Conservation (phyloP, 1,140 invertebrate species). For the Eciton burchellii region DNA sequence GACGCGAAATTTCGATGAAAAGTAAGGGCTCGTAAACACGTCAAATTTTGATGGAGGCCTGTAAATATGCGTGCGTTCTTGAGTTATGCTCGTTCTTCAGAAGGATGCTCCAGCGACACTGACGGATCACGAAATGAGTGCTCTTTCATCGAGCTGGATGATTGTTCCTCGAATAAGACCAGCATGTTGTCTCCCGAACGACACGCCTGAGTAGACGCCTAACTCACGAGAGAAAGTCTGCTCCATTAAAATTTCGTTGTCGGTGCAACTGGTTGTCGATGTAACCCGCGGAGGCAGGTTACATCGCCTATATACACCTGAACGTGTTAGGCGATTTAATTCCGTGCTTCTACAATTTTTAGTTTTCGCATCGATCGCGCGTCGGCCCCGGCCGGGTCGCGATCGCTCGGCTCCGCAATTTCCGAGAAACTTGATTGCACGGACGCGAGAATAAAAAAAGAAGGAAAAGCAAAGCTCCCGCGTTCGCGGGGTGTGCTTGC, state of each 20-base stretch:
- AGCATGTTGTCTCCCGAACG: no score
- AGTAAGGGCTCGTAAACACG: conserved; percentile 3
- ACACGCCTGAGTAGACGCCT: no score
- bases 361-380: conserved; percentile 11
- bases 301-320: not conserved
- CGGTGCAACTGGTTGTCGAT: not conserved
- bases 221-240: no score
- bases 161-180: no score
- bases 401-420: conserved; percentile 24
- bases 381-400: not conserved
- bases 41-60: not conserved
- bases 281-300: not conserved
- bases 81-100: no score
- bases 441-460: conserved; percentile 8
- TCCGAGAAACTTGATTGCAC: conserved; percentile 14
- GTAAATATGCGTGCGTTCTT: not conserved
- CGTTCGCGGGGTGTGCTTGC: no score
- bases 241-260: not conserved
- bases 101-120: no score
- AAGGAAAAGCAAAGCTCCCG: no score
- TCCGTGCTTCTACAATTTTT: conserved; percentile 8
- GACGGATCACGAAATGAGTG: no score
- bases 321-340: conserved; percentile 30
- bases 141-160: no score
- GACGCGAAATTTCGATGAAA: no score